Evolutionary conservation across 2,888 invertebrate species (phyloP).

Genomic region (Chouioia cunea): DNA sequence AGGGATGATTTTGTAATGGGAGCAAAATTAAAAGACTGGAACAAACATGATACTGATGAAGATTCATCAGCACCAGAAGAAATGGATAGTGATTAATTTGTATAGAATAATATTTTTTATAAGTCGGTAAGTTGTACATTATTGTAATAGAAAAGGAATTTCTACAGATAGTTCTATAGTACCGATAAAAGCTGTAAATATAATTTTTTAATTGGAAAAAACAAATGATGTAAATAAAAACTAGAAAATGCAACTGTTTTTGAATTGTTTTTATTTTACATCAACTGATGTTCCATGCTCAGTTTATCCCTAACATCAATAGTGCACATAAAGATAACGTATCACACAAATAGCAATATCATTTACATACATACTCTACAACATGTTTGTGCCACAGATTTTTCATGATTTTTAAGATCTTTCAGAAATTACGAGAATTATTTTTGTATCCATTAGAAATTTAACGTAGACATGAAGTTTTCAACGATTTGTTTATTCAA

Average conservation of each 20-base stretch:
- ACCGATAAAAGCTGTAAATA: conserved; percentile 27
- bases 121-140: conserved; percentile 32
- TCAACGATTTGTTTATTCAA: no score
- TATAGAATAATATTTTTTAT: conserved; percentile 19
- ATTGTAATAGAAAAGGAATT: conserved; percentile 8
- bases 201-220: conserved; percentile 17
- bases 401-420: conserved; percentile 19
- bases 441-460: conserved; percentile 18
- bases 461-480: no score
- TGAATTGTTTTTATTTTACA: conserved; percentile 37
- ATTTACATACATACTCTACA: conserved; percentile 41
- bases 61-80: conserved; percentile 57
- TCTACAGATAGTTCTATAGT: conserved; percentile 7
- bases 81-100: conserved; percentile 56
- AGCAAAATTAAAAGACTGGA: conserved; percentile 92
- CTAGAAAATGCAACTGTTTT: conserved; percentile 19
- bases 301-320: conserved; percentile 45
- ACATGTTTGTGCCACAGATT: conserved; percentile 44
- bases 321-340: conserved; percentile 39
- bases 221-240: conserved; percentile 40
- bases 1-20: conserved; percentile 92
- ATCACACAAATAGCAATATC: conserved; percentile 42
- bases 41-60: conserved; percentile 76
- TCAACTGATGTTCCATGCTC: conserved; percentile 40
- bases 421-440: conserved; percentile 16